phyloP scores from a whole-genome alignment of 2,797 vertebrate genomes.

The Chiloscyllium punctatum region DNA sequence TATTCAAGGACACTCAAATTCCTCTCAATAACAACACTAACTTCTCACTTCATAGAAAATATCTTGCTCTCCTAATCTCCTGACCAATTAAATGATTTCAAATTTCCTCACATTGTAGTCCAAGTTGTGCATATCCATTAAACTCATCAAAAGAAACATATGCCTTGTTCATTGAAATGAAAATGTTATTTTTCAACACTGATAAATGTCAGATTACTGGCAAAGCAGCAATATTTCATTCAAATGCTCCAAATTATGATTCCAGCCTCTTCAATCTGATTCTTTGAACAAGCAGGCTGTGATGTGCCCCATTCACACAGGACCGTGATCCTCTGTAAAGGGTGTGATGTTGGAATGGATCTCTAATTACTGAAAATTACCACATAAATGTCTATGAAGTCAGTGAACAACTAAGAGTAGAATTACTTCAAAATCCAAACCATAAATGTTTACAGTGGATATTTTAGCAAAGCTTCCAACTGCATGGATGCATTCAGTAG shows the following conservation, averaged over 20 bases:
- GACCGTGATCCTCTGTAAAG: not conserved
- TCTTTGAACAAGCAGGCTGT: not conserved
- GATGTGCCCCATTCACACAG: not conserved
- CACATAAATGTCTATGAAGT: not conserved
- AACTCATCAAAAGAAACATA: not conserved
- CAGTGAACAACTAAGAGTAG: not conserved
- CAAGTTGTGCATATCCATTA: not conserved
- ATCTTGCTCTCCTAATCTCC: not conserved
- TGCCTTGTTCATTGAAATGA: not conserved
- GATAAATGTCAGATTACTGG: not conserved
- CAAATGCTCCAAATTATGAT: not conserved
- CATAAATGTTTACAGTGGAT: not conserved
- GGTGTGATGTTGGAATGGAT: not conserved
- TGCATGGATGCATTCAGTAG: not conserved
- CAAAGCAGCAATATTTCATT: not conserved
- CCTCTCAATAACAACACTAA: not conserved
- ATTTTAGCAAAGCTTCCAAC: not conserved
- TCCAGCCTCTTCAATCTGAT: not conserved
- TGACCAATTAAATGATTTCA: not conserved
- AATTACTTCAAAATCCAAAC: not conserved
- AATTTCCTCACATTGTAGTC: not conserved
- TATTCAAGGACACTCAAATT: not conserved
- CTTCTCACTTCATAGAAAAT: not conserved
- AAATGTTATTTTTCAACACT: not conserved
- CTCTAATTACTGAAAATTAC: not conserved